A percentile compares a stretch with the other conserved stretches of the same genome.
phyloP scores from a whole-genome alignment of 2,113 vertebrate genomes.

The Chaetops frenatus region DNA sequence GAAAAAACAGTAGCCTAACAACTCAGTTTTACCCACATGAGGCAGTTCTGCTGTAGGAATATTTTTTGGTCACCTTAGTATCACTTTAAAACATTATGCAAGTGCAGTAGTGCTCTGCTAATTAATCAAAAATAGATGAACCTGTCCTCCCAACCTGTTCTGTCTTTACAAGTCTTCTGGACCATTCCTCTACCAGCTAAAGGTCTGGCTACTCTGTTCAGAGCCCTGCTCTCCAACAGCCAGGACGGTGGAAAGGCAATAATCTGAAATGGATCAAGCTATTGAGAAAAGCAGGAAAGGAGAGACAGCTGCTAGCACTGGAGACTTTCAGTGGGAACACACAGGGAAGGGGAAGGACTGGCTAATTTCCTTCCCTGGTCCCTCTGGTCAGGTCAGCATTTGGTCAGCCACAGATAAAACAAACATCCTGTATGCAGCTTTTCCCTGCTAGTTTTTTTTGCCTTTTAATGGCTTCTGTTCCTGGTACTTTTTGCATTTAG shows the following conservation, averaged over 20 bases:
- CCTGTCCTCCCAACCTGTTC: not conserved
- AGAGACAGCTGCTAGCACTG: not conserved
- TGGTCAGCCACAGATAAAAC: not conserved
- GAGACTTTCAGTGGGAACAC: not conserved
- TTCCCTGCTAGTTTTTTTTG: not conserved
- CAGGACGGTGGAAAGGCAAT: not conserved
- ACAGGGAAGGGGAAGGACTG: not conserved
- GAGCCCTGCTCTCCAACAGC: not conserved
- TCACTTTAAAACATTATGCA: not conserved
- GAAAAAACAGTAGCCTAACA: not conserved
- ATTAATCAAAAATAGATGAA: not conserved
- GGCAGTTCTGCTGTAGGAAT: not conserved
- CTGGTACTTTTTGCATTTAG: not conserved
- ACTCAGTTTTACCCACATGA: not conserved
- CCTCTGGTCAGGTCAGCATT: not conserved
- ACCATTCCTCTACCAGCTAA: not conserved
- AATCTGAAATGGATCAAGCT: not conserved
- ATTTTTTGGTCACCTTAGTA: not conserved
- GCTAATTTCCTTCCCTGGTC: not conserved
- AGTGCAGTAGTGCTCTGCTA: not conserved
- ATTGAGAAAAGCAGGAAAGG: not conserved
- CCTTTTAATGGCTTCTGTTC: not conserved
- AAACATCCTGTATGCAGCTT: not conserved
- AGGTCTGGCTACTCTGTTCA: not conserved
- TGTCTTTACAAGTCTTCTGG: rapidly evolving